These are phyloP conservation scores for Crypturellus tataupa DNA, from an alignment of 2,797 vertebrate species.

Conservation along the genomic window DNA sequence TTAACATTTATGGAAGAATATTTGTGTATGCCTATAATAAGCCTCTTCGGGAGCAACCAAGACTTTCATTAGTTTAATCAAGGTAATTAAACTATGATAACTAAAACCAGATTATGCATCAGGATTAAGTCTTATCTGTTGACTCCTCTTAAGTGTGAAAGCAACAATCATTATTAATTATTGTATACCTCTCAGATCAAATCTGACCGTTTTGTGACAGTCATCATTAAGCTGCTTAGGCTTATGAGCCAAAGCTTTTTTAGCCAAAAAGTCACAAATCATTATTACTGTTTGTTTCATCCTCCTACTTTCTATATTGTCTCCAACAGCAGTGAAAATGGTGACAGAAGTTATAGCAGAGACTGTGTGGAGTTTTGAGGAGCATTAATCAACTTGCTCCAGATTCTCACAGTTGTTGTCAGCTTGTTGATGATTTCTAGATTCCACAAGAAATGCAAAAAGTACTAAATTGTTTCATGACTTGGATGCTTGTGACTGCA, in stretches of 20 bases:
- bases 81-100: not conserved
- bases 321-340: constrained; percentile 1
- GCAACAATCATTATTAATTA: not conserved
- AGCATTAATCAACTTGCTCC: not conserved
- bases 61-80: not conserved
- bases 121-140: constrained; percentile 13
- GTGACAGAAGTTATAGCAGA: not conserved
- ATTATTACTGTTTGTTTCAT: constrained; percentile 27
- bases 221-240: constrained; percentile 50
- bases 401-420: not conserved
- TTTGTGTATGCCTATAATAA: not conserved
- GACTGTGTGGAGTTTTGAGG: not conserved
- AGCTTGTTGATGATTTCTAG: not conserved
- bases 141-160: constrained; percentile 18
- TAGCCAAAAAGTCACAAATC: constrained; percentile 34
- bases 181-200: not conserved
- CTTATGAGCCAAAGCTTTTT: constrained; percentile 20
- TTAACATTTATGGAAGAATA: not conserved
- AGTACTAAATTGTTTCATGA: not conserved
- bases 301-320: constrained; percentile 7
- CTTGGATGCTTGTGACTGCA: not conserved
- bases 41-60: not conserved
- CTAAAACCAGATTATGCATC: not conserved
- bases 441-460: not conserved
- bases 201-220: constrained; percentile 20